A percentile compares a stretch with the other conserved stretches of the same genome.
These are phyloP conservation scores for Apodemia mormo DNA, from an alignment of 2,888 invertebrate species.

Conservation along the genomic window DNA sequence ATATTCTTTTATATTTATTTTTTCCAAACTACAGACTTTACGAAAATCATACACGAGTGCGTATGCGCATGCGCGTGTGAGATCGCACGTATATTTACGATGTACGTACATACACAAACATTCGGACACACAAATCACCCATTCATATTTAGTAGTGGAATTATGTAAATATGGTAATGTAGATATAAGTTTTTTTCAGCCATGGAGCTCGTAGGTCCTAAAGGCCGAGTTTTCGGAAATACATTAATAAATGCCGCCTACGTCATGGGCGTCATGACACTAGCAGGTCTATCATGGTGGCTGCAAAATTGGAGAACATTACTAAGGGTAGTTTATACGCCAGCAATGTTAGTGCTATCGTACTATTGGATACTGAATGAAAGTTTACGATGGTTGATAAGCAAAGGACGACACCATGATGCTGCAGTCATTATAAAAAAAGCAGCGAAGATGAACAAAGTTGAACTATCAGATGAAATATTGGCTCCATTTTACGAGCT, in stretches of 20 bases:
- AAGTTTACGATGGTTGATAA: conserved; percentile 89
- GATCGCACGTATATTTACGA: no score
- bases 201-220: conserved; percentile 90
- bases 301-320: conserved; percentile 86
- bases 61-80: no score
- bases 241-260: conserved; percentile 87
- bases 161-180: background rate
- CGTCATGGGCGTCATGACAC: conserved; percentile 85
- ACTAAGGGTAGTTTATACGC: conserved; percentile 85
- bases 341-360: conserved; percentile 84
- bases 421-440: conserved; percentile 84
- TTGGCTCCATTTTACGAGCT: conserved; percentile 60
- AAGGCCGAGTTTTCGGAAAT: conserved; percentile 87
- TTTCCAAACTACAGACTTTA: no score
- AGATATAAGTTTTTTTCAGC: conserved; percentile 65
- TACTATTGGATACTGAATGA: conserved; percentile 88
- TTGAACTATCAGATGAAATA: conserved; percentile 66
- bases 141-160: no score
- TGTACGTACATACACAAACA: no score
- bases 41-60: no score
- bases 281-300: conserved; percentile 86
- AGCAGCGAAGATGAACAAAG: conserved; percentile 85
- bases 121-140: no score
- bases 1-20: no score
- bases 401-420: conserved; percentile 84